phyloP scores from a whole-genome alignment of 1,140 invertebrate species.

The Drosophila hydei region DNA sequence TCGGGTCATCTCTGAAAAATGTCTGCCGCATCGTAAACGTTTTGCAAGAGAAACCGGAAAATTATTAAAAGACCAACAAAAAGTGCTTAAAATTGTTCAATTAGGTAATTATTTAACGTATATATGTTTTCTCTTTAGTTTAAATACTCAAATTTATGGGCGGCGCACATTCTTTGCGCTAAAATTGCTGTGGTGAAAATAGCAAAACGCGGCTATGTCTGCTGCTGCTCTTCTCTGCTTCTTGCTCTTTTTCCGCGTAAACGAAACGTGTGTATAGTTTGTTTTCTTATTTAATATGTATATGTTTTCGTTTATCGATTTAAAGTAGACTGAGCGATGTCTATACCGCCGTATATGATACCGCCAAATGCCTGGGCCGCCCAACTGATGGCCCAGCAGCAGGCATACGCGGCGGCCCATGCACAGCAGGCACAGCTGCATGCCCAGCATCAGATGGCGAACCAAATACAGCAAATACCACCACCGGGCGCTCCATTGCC shows the following conservation, averaged over 20 bases:
- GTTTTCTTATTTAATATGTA: slow-evolving; percentile 19
- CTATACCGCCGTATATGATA: slow-evolving; percentile 92
- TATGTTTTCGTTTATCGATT: slow-evolving; percentile 42
- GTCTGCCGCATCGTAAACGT: slow-evolving; percentile 75
- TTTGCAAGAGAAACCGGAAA: slow-evolving; percentile 62
- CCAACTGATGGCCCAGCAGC: slow-evolving; percentile 92
- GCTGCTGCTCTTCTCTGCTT: slow-evolving; percentile 32
- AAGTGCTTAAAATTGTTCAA: slow-evolving; percentile 30
- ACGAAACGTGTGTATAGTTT: slow-evolving; percentile 47
- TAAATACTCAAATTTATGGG: neutral
- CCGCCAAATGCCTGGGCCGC: slow-evolving; percentile 93
- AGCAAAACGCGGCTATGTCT: slow-evolving; percentile 62
- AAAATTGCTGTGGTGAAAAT: slow-evolving; percentile 43
- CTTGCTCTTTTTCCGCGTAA: slow-evolving; percentile 38
- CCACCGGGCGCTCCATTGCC: slow-evolving; percentile 87
- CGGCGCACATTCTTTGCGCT: slow-evolving; percentile 3
- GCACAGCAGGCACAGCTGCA: slow-evolving; percentile 86
- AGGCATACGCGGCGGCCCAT: slow-evolving; percentile 86
- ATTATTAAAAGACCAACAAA: slow-evolving; percentile 48
- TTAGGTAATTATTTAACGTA: slow-evolving; percentile 35
- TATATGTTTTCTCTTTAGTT: no score
- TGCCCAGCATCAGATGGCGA: slow-evolving; percentile 88
- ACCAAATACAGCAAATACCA: slow-evolving; percentile 88
- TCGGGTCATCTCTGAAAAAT: slow-evolving; percentile 52
- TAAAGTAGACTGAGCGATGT: slow-evolving; percentile 62